Conservation (phyloP, 1,140 invertebrate species). For the Neodiprion pinetum region DNA sequence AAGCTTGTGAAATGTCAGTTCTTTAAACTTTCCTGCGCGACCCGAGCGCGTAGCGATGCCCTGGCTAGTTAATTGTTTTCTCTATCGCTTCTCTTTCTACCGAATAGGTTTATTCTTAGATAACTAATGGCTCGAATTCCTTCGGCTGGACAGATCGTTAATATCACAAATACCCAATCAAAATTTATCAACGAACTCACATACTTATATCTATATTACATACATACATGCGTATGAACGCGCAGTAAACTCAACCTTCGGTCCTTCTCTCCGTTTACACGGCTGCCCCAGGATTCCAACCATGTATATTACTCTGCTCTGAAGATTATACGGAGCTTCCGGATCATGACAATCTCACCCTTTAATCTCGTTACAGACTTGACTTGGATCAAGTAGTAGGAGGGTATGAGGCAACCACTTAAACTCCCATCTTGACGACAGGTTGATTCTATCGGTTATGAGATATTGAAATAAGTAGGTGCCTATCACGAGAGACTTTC, state of each 20-base stretch:
- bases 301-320: not conserved
- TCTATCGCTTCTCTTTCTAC: no score
- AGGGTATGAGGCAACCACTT: no score
- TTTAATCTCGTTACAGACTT: not conserved
- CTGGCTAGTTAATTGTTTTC: no score
- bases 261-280: not conserved
- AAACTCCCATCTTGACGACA: no score
- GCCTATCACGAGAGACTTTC: no score
- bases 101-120: not conserved
- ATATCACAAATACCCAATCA: not conserved
- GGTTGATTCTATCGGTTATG: no score
- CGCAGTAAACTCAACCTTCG: not conserved
- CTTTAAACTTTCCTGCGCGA: no score
- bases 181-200: not conserved
- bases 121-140: slow-evolving; percentile 2
- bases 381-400: no score
- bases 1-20: no score
- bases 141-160: not conserved
- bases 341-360: not conserved
- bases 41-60: no score
- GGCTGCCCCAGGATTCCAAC: not conserved
- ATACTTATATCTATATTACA: not conserved
- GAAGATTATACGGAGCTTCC: not conserved
- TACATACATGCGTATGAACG: no score
- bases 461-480: no score